phyloP scores from a whole-genome alignment of 2,888 invertebrate species.

The Oscheius onirici region DNA sequence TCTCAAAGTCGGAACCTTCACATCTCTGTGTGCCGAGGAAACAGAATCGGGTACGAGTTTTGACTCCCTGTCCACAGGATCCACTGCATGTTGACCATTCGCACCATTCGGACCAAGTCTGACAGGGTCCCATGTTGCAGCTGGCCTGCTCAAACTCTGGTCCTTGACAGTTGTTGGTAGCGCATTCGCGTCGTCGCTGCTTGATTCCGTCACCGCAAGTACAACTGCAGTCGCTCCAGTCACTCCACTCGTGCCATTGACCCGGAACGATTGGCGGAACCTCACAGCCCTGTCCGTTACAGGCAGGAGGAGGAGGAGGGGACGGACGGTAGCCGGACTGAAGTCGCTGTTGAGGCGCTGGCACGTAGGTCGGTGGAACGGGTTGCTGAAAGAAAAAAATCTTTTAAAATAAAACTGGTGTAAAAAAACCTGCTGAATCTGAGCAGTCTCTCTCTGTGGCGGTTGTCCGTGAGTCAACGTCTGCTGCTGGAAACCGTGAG shows the following conservation, averaged over 20 bases:
- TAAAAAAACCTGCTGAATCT: background rate
- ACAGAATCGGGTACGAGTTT: conserved; percentile 61
- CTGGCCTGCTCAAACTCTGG: conserved; percentile 54
- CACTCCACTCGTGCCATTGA: conserved; percentile 63
- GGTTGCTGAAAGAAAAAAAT: conserved; percentile 2
- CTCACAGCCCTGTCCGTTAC: conserved; percentile 58
- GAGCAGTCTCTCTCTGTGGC: conserved; percentile 40
- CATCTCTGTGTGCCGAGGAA: conserved; percentile 63
- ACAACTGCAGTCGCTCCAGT: conserved; percentile 61
- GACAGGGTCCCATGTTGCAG: conserved; percentile 62
- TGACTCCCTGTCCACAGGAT: conserved; percentile 59
- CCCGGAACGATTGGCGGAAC: conserved; percentile 38
- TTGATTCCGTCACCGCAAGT: conserved; percentile 62
- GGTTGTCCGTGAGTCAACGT: conserved; percentile 54
- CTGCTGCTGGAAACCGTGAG: conserved; percentile 42
- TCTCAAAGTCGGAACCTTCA: conserved; percentile 62
- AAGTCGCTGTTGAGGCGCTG: conserved; percentile 41
- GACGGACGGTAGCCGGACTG: conserved; percentile 53
- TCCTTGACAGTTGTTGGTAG: conserved; percentile 58
- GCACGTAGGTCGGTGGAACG: conserved; percentile 31
- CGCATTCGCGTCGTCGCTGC: conserved; percentile 58
- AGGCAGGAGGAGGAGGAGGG: conserved; percentile 61
- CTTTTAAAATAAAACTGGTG: too few species aligned
- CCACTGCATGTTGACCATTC: conserved; percentile 60
- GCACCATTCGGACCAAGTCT: conserved; percentile 66